These are phyloP conservation scores for Elysia crispata DNA, from an alignment of 2,888 invertebrate genomes.

Conservation along the genomic window DNA sequence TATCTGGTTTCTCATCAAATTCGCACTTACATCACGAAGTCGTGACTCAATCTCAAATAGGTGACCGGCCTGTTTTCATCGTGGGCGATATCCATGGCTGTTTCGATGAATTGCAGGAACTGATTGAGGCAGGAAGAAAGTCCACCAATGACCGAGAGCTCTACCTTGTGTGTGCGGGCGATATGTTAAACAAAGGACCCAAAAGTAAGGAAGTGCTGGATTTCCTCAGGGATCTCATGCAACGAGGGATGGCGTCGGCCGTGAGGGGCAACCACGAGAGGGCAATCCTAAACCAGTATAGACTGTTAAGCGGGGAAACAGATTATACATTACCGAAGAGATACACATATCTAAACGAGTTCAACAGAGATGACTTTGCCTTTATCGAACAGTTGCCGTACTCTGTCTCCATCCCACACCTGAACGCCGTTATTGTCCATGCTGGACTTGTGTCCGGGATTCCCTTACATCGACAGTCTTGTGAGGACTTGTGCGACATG, in stretches of 20 bases:
- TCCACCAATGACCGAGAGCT: constrained; percentile 52
- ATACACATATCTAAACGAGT: constrained; percentile 68
- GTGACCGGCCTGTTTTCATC: constrained; percentile 67
- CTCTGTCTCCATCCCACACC: constrained; percentile 72
- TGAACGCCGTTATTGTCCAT: constrained; percentile 73
- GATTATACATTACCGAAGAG: constrained; percentile 56
- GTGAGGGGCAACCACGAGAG: constrained; percentile 77
- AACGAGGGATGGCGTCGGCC: constrained; percentile 48
- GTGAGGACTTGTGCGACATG: constrained; percentile 72
- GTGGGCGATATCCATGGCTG: constrained; percentile 78
- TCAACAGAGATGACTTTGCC: constrained; percentile 67
- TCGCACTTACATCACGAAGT: constrained; percentile 42
- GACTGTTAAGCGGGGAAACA: constrained; percentile 47
- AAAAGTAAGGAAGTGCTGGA: constrained; percentile 61
- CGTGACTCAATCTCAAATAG: constrained; percentile 23
- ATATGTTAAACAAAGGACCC: constrained; percentile 77
- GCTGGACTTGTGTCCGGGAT: constrained; percentile 74
- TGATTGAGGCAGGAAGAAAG: constrained; percentile 61
- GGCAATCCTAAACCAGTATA: constrained; percentile 64
- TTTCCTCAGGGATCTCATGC: constrained; percentile 32
- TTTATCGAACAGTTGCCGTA: constrained; percentile 74
- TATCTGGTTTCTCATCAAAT: constrained; percentile 46
- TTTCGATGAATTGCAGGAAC: constrained; percentile 70
- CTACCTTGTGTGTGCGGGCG: constrained; percentile 73
- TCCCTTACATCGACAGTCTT: constrained; percentile 63